A percentile compares a stretch with the other conserved stretches of the same genome.
phyloP scores from a whole-genome alignment of 2,797 vertebrate genomes.

The Neopelma chrysocephalum region DNA sequence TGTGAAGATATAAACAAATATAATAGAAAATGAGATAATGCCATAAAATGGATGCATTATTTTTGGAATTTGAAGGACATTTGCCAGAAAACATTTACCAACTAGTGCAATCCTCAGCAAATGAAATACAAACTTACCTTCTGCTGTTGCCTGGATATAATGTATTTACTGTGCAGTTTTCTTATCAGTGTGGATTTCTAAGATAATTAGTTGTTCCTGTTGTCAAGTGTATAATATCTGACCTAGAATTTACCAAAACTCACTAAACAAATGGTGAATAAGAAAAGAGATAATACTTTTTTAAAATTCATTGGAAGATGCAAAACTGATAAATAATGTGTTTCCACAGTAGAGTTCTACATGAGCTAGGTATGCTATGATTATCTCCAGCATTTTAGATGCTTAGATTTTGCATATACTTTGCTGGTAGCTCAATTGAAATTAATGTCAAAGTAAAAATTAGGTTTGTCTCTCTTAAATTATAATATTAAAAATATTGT shows the following conservation, averaged over 20 bases:
- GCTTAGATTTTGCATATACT: neutral
- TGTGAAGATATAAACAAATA: constrained; percentile 48
- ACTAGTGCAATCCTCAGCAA: neutral
- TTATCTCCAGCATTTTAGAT: neutral
- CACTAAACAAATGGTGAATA: neutral
- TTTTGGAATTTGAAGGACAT: constrained; percentile 47
- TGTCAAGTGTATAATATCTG: neutral
- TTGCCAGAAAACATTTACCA: constrained; percentile 12
- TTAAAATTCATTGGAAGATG: neutral
- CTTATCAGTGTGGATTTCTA: neutral
- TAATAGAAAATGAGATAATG: constrained; percentile 44
- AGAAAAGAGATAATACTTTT: neutral
- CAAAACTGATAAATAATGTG: neutral
- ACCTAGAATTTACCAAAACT: constrained; percentile 3
- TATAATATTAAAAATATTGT: neutral
- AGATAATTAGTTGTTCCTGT: constrained; percentile 6
- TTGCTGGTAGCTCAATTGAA: constrained; percentile 1
- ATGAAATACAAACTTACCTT: constrained; percentile 21
- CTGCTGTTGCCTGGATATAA: constrained; percentile 16
- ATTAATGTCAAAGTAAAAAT: neutral
- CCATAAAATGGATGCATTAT: neutral
- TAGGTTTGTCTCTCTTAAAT: neutral
- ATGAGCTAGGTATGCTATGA: neutral
- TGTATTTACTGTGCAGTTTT: neutral
- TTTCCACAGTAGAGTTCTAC: neutral